Evolutionary conservation across 2,797 vertebrate genomes (phyloP).

Genomic region (Tokudaia muenninki): DNA sequence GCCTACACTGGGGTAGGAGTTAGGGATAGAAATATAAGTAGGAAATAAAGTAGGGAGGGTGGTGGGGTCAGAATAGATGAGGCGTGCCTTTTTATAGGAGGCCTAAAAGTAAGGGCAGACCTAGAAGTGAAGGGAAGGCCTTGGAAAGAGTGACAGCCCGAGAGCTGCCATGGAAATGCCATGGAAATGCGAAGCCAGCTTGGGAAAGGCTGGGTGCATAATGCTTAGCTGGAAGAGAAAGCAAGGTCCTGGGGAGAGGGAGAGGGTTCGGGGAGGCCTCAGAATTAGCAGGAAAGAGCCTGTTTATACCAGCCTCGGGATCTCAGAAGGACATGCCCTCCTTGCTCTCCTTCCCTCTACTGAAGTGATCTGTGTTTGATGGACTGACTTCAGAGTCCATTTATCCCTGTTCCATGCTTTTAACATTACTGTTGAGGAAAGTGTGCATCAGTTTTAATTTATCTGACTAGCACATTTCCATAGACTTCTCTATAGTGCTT

Average conservation of each 20-base stretch:
- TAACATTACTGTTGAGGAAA: conserved; percentile 22
- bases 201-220: not conserved
- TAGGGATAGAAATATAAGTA: not conserved
- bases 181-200: conserved; percentile 17
- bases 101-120: not conserved
- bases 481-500: conserved; percentile 46
- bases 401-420: not conserved
- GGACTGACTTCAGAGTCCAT: conserved; percentile 27
- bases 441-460: conserved; percentile 38
- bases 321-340: not conserved
- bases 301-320: not conserved
- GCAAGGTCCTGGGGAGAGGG: not conserved
- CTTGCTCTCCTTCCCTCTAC: not conserved
- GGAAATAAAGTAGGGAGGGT: conserved; percentile 12
- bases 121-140: not conserved
- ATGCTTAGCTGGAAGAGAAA: not conserved
- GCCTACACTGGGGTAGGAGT: conserved; percentile 1
- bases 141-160: not conserved
- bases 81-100: not conserved
- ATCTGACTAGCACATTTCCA: not conserved
- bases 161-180: not conserved
- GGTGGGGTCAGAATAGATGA: not conserved
- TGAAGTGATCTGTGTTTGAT: not conserved
- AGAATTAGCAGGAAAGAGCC: not conserved
- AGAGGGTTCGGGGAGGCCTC: not conserved